These are phyloP conservation scores for Archips crataeganus DNA, from an alignment of 2,888 invertebrate genomes.

Conservation along the genomic window DNA sequence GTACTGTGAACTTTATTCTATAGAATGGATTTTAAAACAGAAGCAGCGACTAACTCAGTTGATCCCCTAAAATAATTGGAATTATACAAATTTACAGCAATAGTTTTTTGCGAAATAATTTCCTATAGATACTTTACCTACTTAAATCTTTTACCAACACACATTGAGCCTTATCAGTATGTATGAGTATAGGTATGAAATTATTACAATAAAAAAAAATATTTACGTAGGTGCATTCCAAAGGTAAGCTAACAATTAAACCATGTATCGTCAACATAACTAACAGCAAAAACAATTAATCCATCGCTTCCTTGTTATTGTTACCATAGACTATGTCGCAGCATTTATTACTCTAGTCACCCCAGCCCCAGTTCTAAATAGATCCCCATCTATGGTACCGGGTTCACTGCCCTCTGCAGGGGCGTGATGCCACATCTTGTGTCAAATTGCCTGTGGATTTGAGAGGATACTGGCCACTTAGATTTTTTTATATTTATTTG, in stretches of 20 bases:
- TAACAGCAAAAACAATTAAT: slow-evolving; percentile 23
- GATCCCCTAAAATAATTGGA: no score
- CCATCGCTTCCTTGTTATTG: slow-evolving; percentile 33
- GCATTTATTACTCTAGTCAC: slow-evolving; percentile 40
- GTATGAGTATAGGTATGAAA: no score
- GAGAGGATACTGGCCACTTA: slow-evolving; percentile 28
- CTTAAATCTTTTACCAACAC: no score
- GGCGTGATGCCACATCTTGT: slow-evolving; percentile 42
- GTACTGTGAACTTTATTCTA: no score
- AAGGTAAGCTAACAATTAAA: background rate
- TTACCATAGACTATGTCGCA: slow-evolving; percentile 27
- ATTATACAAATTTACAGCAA: no score
- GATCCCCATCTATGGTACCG: slow-evolving; percentile 28
- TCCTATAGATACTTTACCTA: no score
- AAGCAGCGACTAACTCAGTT: no score
- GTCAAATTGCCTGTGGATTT: slow-evolving; percentile 42
- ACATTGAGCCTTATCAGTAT: no score
- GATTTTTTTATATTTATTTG: slow-evolving; percentile 2
- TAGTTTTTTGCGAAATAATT: no score
- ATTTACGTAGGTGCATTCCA: background rate
- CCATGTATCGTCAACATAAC: background rate
- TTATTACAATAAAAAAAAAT: background rate
- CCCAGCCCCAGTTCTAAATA: slow-evolving; percentile 36
- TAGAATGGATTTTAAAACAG: no score
- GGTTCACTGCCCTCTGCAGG: slow-evolving; percentile 40